Evolutionary conservation across 2,888 invertebrate genomes (phyloP), one percentile per base, ranked within the genome.

Genomic region (Aphidoletes aphidimyza): DNA sequence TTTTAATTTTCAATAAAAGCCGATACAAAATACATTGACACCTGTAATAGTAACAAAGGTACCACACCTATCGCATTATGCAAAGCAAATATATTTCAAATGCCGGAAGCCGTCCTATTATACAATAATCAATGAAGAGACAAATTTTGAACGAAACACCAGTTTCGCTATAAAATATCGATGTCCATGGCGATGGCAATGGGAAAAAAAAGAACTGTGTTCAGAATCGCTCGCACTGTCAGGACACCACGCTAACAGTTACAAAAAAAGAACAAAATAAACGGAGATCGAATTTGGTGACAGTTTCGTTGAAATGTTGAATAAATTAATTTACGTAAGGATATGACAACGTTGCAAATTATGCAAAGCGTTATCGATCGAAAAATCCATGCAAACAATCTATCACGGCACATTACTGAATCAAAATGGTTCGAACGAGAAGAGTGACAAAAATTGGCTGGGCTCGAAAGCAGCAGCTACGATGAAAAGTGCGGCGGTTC

Each of bases 1-100:
- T 69, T 69, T 69, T 69, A 69, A 69, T 69, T 69, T 69, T 69
- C 69, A 69, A 69, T 69, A 30, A 69, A 69, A 17, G 0, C 5
- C 22, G 30, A 69, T 69, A 30, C 34, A 30, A 5, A 47, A 19
- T 2, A 19, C 47, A 47, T 69, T 30, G 69, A 69, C 30, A 30
- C 5, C 11, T 69, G 30, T 14, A 30, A 69, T 69, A 42, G 69
- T 11, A 34, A 30, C 14, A 11, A n/a, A 26, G 22, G 22, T 22
- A 26, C 54, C 69, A 69, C 69, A 69, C 69, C 69, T 30, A 3
- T 69, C 17, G 30, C n/a, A 69, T 30, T 69, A 69, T 69, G 26
- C 69, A 69, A 22, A 54, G 54, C 6, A 54, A 54, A 69, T 14
- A 30, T 34, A 30, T 34, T 30, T n/a, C n/a, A n/a, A 30, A 30